Base-by-base conservation (phyloP, 2,113 vertebrate species). In the Notechis scutatus region DNA sequence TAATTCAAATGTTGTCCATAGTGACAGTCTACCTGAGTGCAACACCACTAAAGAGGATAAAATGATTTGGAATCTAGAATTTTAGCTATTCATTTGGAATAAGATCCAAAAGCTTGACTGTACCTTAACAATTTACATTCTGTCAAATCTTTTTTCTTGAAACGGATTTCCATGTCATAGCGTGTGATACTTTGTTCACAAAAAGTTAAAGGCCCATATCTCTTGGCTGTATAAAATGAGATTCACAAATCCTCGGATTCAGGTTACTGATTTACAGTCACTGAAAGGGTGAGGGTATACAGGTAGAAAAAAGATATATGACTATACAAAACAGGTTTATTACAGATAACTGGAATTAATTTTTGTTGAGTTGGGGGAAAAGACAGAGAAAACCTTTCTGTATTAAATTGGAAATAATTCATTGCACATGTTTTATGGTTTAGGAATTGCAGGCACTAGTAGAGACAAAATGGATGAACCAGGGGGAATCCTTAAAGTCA, bases 381-480 rank as follows among this genome's bases (percentile, higher is more conserved):
- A 94, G 91, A 93, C 0, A 50, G 18, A 92, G 87, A 90, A 94
- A 56, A 87, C 89, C 91, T n/a, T 61, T 95, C 45, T 90, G 54
- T 2, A 95, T 23, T 45, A 93, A 95, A 91, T 88, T 93, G 94
- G 86, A 92, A 87, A 42, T 57, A 91, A 85, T 88, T 45, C 91
- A 90, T 93, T 91, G 47, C 55, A 90, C 26, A 87, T 88, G 94
- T 95, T 59, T 90, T 81, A 93, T 92, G 94, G 57, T 10, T 23
- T 69, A 94, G 92, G 91, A 94, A 91, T 59, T 14, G 59, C 91
- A 54, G 64, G 55, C 15, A 47, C 87, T 90, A 93, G 91, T 92
- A 94, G 81, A 52, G 90, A 95, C 74, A 93, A 34, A 94, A 26
- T 91, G 50, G 89, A 95, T 6, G 26, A 88, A n/a, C 18, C 18